Percentiles rank a stretch among this genome's conserved stretches.
phyloP scores from a whole-genome alignment of 2,888 invertebrate species.

The Cheilosia grossa region DNA sequence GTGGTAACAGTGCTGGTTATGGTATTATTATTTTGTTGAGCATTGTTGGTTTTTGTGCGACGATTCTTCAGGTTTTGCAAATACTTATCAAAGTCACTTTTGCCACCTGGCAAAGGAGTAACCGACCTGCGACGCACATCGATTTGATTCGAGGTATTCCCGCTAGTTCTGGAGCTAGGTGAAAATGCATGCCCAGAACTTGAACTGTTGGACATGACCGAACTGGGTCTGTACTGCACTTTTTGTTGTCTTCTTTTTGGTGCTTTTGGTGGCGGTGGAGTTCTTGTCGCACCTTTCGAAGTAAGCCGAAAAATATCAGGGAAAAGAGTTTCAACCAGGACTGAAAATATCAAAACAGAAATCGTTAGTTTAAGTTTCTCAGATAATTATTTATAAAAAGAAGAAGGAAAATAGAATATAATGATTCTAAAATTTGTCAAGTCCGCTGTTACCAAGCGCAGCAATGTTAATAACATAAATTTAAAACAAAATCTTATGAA shows the following conservation, averaged over 20 bases:
- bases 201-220: too few species aligned
- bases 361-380: not conserved
- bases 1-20: not conserved
- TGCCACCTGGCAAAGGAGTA: not conserved
- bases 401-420: too few species aligned
- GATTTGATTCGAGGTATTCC: not conserved
- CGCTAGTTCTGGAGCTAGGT: too few species aligned
- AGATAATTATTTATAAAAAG: not conserved
- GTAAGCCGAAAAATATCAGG: not conserved
- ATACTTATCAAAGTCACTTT: constrained; percentile 60
- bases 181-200: too few species aligned
- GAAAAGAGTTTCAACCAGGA: not conserved
- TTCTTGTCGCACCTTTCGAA: too few species aligned
- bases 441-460: too few species aligned
- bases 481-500: too few species aligned
- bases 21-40: not conserved
- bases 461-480: too few species aligned
- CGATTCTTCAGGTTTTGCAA: constrained; percentile 16
- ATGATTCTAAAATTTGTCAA: too few species aligned
- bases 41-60: not conserved
- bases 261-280: not conserved
- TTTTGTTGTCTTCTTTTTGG: not conserved
- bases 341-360: not conserved
- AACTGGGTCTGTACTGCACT: too few species aligned
- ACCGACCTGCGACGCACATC: constrained; percentile 19